phyloP scores from a whole-genome alignment of 2,113 vertebrate species.

The Furnarius figulus region DNA sequence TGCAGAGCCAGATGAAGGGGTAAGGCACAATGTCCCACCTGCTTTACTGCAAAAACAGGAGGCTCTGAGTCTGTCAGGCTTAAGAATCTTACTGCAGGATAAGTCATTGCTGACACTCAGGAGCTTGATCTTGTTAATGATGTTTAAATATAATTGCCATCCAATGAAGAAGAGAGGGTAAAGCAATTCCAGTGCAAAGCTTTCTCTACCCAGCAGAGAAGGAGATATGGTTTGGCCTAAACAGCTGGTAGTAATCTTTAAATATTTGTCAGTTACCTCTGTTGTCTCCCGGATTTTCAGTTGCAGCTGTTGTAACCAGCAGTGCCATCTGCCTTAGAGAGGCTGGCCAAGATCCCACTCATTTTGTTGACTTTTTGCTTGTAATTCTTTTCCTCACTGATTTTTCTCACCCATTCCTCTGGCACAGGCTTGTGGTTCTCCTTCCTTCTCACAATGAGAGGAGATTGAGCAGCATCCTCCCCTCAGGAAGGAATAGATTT shows the following conservation, averaged over 20 bases:
- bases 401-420: neutral
- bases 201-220: neutral
- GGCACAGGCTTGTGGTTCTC: neutral
- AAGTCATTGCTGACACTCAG: neutral
- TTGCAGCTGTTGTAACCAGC: constrained; percentile 54
- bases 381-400: neutral
- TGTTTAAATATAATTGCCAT: neutral
- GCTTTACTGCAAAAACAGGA: neutral
- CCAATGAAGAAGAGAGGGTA: neutral
- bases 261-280: constrained; percentile 44
- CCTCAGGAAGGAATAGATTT: neutral
- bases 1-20: neutral
- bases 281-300: constrained; percentile 26
- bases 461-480: neutral
- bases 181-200: neutral
- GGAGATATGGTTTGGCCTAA: neutral
- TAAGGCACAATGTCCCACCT: neutral
- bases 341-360: neutral
- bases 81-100: neutral
- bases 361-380: neutral
- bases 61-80: neutral
- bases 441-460: neutral
- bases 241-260: constrained; percentile 33
- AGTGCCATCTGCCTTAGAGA: constrained; percentile 44
- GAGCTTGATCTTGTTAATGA: neutral